phyloP scores from a whole-genome alignment of 2,888 invertebrate species.

The Drosophila emarginata region DNA sequence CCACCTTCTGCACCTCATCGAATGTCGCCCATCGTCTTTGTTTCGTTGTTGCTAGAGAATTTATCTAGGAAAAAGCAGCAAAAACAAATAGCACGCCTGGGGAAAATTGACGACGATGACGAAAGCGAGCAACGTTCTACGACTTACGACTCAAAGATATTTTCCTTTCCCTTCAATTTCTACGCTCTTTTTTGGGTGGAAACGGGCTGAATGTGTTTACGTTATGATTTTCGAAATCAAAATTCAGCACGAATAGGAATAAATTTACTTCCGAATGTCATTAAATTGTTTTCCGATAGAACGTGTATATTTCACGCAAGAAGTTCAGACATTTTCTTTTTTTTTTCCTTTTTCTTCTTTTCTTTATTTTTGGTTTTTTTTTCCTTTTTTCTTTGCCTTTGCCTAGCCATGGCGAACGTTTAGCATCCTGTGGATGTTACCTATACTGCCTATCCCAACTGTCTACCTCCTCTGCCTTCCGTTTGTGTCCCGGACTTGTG shows the following conservation, averaged over 20 bases:
- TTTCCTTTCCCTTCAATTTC: neutral
- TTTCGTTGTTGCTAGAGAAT: slow-evolving; percentile 64
- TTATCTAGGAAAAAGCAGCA: slow-evolving; percentile 70
- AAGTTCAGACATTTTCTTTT: slow-evolving; percentile 46
- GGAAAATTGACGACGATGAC: slow-evolving; percentile 50
- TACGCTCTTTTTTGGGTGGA: neutral
- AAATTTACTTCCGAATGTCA: slow-evolving; percentile 81
- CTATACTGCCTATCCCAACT: slow-evolving; percentile 8
- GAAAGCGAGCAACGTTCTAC: slow-evolving; percentile 18
- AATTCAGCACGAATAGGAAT: slow-evolving; percentile 80
- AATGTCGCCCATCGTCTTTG: slow-evolving; percentile 50
- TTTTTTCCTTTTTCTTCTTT: neutral
- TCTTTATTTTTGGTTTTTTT: neutral
- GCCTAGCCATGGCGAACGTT: neutral
- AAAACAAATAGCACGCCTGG: slow-evolving; percentile 70
- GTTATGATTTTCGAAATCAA: slow-evolving; percentile 79
- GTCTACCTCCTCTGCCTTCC: neutral
- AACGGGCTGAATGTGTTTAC: slow-evolving; percentile 68
- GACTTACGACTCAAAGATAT: neutral
- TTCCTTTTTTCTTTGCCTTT: no score
- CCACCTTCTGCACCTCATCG: neutral
- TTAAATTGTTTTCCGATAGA: slow-evolving; percentile 82
- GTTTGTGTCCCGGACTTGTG: slow-evolving; percentile 41
- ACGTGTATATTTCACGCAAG: slow-evolving; percentile 75
- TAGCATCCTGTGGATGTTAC: slow-evolving; percentile 25